These are phyloP conservation scores for Abramis brama DNA, from an alignment of 2,113 vertebrate genomes.

Conservation along the genomic window DNA sequence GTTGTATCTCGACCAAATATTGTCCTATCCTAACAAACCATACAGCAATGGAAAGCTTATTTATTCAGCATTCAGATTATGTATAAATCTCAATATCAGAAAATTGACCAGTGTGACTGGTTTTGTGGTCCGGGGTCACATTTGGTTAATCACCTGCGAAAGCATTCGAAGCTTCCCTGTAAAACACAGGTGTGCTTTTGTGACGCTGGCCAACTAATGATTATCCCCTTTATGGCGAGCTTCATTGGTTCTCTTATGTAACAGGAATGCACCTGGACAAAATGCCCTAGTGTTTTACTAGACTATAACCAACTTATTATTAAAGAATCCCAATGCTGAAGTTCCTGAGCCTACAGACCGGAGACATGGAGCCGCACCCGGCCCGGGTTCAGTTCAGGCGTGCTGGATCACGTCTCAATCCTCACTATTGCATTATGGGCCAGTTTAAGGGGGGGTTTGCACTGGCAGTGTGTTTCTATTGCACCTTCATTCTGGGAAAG, in stretches of 20 bases:
- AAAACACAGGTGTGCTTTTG: constrained; percentile 22
- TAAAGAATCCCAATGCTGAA: not conserved
- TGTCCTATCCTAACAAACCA: no score
- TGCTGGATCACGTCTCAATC: constrained; percentile 17
- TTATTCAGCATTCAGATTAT: no score
- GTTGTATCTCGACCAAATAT: no score
- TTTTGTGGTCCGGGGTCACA: no score
- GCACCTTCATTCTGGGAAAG: not conserved
- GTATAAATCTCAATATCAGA: no score
- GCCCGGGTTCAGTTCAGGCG: not conserved
- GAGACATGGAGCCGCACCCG: not conserved
- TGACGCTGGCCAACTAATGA: not conserved
- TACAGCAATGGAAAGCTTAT: no score
- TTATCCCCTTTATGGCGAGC: not conserved
- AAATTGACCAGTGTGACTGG: no score
- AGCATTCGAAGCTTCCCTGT: not conserved
- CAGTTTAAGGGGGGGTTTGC: no score
- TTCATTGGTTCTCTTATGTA: not conserved
- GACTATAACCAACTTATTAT: not conserved
- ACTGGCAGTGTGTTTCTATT: not conserved
- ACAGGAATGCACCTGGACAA: not conserved
- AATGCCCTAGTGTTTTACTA: not conserved
- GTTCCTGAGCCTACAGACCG: not conserved
- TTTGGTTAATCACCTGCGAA: not conserved
- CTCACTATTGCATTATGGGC: not conserved